These are phyloP conservation scores for Eretmodus cyanostictus DNA, from an alignment of 2,113 vertebrate species.

Conservation along the genomic window DNA sequence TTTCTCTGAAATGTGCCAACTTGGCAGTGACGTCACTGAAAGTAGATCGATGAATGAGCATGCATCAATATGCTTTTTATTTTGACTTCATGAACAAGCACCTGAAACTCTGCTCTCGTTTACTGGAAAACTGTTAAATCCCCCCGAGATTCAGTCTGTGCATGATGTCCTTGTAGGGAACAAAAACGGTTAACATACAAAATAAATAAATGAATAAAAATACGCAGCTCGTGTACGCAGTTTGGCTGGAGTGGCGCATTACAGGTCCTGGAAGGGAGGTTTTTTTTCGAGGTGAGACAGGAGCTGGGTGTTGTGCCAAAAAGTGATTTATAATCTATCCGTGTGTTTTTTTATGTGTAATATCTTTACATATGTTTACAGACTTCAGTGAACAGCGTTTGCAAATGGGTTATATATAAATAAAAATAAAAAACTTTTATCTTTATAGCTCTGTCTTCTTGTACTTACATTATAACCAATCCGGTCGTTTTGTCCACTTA, in stretches of 20 bases:
- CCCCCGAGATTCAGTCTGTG: background rate
- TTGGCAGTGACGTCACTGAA: fast-evolving
- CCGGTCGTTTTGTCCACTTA: fast-evolving
- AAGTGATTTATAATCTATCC: fast-evolving
- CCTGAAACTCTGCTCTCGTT: background rate
- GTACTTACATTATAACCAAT: fast-evolving
- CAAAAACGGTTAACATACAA: background rate
- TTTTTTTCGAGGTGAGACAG: fast-evolving
- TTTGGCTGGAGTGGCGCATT: fast-evolving
- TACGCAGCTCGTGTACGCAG: fast-evolving
- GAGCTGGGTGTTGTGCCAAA: background rate
- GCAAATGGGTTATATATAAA: fast-evolving
- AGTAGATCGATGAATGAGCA: background rate
- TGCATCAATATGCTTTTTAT: background rate
- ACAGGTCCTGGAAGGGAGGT: background rate
- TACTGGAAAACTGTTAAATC: background rate
- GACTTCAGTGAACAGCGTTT: fast-evolving
- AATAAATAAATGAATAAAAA: background rate
- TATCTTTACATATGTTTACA: fast-evolving
- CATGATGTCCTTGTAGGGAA: background rate
- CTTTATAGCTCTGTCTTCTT: background rate
- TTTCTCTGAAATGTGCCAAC: background rate
- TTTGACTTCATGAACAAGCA: background rate
- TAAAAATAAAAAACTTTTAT: background rate
- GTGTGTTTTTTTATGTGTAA: background rate